phyloP scores from a whole-genome alignment of 2,113 vertebrate genomes.

The Carassius auratus region DNA sequence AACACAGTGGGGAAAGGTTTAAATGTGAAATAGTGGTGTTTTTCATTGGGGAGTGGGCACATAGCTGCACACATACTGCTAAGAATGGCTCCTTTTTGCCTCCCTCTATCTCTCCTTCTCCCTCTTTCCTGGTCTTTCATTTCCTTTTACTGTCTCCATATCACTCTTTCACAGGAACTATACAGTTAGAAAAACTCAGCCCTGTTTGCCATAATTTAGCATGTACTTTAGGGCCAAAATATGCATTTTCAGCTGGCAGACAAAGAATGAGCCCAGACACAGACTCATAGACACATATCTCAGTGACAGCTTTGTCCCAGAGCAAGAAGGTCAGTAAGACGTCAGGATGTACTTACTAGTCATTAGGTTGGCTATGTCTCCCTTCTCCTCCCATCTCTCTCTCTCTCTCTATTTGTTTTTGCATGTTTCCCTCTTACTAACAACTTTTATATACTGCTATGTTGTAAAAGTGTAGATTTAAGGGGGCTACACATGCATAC shows the following conservation, averaged over 20 bases:
- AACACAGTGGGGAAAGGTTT: conserved; percentile 8
- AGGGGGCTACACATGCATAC: background rate
- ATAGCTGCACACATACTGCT: background rate
- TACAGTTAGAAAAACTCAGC: conserved; percentile 30
- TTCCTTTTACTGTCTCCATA: background rate
- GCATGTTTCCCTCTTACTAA: too few species aligned
- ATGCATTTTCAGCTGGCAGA: conserved; percentile 38
- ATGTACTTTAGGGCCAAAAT: conserved; percentile 51
- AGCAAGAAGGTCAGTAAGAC: conserved; percentile 15
- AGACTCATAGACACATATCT: conserved; percentile 28
- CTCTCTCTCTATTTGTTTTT: background rate
- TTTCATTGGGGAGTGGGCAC: background rate
- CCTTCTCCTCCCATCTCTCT: background rate
- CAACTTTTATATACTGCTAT: too few species aligned
- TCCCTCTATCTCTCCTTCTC: background rate
- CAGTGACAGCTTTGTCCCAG: background rate
- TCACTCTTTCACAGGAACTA: background rate
- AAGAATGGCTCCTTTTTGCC: background rate
- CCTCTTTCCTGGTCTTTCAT: background rate
- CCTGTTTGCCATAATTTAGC: conserved; percentile 50
- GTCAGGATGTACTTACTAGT: conserved; percentile 17
- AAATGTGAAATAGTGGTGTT: conserved; percentile 6
- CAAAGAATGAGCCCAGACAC: background rate
- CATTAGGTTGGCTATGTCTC: background rate
- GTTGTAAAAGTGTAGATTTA: too few species aligned